These are phyloP conservation scores for Yponomeuta malinellus DNA, from an alignment of 2,888 invertebrate genomes.

Conservation along the genomic window DNA sequence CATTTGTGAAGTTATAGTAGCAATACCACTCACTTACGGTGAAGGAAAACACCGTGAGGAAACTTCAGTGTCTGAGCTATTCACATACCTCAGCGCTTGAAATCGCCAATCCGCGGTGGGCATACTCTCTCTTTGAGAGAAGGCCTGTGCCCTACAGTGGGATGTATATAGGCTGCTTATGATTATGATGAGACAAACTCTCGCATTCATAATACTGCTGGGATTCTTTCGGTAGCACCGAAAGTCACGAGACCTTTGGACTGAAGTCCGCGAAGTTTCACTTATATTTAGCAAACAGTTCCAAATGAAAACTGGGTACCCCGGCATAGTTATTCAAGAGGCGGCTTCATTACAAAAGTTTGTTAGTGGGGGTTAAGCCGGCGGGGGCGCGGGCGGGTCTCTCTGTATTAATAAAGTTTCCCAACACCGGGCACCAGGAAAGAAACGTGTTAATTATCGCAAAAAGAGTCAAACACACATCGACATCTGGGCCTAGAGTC, in stretches of 20 bases:
- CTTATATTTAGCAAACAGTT: slow-evolving; percentile 1
- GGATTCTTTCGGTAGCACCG: neutral
- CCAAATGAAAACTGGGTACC: neutral
- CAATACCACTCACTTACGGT: too few species aligned
- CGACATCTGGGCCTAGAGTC: neutral
- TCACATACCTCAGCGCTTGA: too few species aligned
- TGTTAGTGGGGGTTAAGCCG: slow-evolving; percentile 26
- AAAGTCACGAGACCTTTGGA: neutral
- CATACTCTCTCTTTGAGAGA: too few species aligned
- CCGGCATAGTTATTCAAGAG: slow-evolving; percentile 53
- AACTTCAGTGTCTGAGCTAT: too few species aligned
- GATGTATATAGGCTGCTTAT: too few species aligned
- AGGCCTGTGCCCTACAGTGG: too few species aligned
- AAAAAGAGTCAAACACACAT: neutral
- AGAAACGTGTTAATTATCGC: slow-evolving; percentile 71
- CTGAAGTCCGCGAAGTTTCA: neutral
- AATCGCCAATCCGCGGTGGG: too few species aligned
- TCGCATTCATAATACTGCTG: too few species aligned
- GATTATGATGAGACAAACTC: too few species aligned
- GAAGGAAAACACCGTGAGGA: too few species aligned
- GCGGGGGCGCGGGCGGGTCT: slow-evolving; percentile 58
- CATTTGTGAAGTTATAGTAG: too few species aligned
- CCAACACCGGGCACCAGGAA: slow-evolving; percentile 56
- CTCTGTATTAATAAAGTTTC: slow-evolving; percentile 74
- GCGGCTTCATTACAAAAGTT: slow-evolving; percentile 74